Evolutionary conservation across 2,113 vertebrate genomes (phyloP), one percentile per base, ranked within the genome.

Genomic region (Carassius carassius): DNA sequence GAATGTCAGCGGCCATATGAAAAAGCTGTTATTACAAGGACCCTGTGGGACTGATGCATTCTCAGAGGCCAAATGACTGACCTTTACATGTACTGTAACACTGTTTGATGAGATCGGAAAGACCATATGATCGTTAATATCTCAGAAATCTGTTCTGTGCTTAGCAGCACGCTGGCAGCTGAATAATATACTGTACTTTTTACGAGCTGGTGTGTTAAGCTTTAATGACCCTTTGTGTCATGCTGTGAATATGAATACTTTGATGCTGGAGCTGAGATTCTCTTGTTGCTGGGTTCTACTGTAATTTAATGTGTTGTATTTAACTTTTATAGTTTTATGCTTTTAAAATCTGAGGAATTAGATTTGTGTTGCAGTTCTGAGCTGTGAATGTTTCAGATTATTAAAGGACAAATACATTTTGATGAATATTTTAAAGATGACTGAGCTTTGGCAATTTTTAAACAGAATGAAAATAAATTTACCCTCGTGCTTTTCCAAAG

Each of bases 11-110:
- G 16, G 25, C 25, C 62, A 67, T 67, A 51, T 67, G 23, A 47
- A 47, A 69, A 81, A 81, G 62, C 78, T 54, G 78, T 29, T 69
- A 54, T 81, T 81, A 81, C 78, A 51, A 51, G 62, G 9, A 9
- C 21, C 23, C 29, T 67, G 23, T 81, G 37, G 17, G 44, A 67
- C 78, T 65, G 78, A 67, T 4, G 1, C 54, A 67, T 47, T 80
- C 62, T 67, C 62, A 47, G 58, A 60, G 37, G 37, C 58, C 78
- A 81, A 63, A 51, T 47, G 62, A 51, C 23, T 69, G 78, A 81
- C 78, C 62, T 69, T 69, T 69, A 49, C 47, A 35, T 11, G 4
- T 29, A 29, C 78, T 35, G 23, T 49, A 81, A 47, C 35, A 13
- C 78, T 25, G 56, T 65, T 65, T 54, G 78, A 81, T 69, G 44